Conservation (phyloP, 1,140 invertebrate genomes). For the Cydia strobilella region DNA sequence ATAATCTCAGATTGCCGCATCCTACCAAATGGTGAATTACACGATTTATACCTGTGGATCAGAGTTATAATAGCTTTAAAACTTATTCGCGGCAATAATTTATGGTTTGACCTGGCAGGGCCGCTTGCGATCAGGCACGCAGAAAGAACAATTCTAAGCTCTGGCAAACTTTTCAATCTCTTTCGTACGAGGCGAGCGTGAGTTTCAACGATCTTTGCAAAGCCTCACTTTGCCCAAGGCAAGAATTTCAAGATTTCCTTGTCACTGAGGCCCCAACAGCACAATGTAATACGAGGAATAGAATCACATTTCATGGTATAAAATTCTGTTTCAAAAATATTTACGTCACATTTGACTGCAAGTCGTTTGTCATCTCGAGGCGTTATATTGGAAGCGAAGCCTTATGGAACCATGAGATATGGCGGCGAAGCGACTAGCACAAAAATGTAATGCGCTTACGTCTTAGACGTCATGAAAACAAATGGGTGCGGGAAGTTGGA, state of each 20-base stretch:
- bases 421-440: slow-evolving; percentile 55
- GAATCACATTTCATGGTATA: slow-evolving; percentile 33
- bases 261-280: slow-evolving; percentile 29
- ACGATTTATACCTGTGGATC: slow-evolving; percentile 47
- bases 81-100: slow-evolving; percentile 58
- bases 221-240: slow-evolving; percentile 16
- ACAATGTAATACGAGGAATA: slow-evolving; percentile 27
- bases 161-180: slow-evolving; percentile 51
- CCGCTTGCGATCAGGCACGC: slow-evolving; percentile 50
- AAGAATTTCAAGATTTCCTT: slow-evolving; percentile 27
- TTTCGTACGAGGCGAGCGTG: slow-evolving; percentile 41
- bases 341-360: slow-evolving; percentile 59
- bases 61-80: slow-evolving; percentile 58
- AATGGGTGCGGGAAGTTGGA: slow-evolving; percentile 58
- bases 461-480: slow-evolving; percentile 64
- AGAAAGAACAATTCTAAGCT: slow-evolving; percentile 56
- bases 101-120: slow-evolving; percentile 45
- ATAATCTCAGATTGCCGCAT: background rate
- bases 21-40: slow-evolving; percentile 25
- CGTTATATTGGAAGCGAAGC: slow-evolving; percentile 64
- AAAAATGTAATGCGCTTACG: slow-evolving; percentile 64
- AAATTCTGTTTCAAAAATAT: slow-evolving; percentile 49
- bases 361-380: slow-evolving; percentile 60
- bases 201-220: slow-evolving; percentile 39
- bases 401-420: slow-evolving; percentile 61